A percentile compares a stretch with the other conserved stretches of the same genome.
Evolutionary conservation across 2,113 vertebrate genomes (phyloP).

Genomic region (Fregetta grallaria): DNA sequence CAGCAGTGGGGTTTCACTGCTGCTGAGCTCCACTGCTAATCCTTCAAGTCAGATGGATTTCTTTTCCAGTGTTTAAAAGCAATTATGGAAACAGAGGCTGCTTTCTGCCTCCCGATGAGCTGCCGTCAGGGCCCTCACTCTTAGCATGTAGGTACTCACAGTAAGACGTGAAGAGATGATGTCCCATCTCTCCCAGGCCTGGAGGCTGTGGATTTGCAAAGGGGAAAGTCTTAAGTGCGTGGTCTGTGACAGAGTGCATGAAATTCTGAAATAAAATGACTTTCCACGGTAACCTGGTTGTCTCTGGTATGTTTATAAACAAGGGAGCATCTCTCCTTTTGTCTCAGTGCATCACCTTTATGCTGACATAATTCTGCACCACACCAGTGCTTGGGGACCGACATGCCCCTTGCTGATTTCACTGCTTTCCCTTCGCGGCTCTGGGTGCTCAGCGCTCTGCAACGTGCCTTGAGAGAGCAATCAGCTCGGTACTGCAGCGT

Average conservation of each 20-base stretch:
- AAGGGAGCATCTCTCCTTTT: background rate
- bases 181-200: background rate
- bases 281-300: constrained; percentile 24
- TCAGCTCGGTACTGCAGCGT: background rate
- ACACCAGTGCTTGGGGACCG: background rate
- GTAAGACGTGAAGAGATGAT: background rate
- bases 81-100: constrained; percentile 14
- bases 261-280: constrained; percentile 64
- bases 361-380: background rate
- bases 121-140: background rate
- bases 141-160: background rate
- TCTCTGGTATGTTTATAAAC: background rate
- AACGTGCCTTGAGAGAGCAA: background rate
- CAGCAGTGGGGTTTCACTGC: background rate
- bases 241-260: constrained; percentile 50
- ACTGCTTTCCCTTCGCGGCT: background rate
- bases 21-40: background rate
- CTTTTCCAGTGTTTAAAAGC: background rate
- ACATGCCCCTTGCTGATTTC: background rate
- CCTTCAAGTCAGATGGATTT: constrained; percentile 3
- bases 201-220: constrained; percentile 9
- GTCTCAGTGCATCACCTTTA: background rate
- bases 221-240: constrained; percentile 41
- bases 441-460: background rate
- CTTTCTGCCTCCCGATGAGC: background rate